Evolutionary conservation across 2,113 vertebrate genomes (phyloP).

Genomic region (Aptenodytes patagonicus): DNA sequence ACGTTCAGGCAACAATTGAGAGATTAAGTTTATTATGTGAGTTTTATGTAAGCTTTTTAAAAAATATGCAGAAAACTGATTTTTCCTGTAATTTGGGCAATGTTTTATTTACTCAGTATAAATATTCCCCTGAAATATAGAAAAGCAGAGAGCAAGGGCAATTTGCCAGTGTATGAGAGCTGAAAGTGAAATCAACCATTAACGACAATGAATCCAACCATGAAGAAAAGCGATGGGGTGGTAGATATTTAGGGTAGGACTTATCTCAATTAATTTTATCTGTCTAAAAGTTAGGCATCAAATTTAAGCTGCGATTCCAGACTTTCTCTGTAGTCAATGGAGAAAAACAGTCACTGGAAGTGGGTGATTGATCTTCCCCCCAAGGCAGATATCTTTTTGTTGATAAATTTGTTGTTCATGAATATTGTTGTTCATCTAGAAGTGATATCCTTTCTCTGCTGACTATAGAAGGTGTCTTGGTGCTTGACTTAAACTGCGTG

Average conservation of each 20-base stretch:
- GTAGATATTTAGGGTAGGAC: conserved; percentile 2
- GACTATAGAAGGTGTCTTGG: background rate
- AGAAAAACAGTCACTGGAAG: background rate
- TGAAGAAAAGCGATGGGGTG: background rate
- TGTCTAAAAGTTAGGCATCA: background rate
- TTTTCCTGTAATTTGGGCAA: background rate
- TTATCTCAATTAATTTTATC: conserved; percentile 31
- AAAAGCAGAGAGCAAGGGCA: background rate
- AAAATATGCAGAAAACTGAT: background rate
- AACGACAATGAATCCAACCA: conserved; percentile 20
- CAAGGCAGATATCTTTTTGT: background rate
- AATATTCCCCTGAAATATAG: background rate
- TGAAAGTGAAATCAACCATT: conserved; percentile 40
- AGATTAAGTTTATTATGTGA: background rate
- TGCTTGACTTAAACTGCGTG: accelerated
- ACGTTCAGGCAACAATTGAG: background rate
- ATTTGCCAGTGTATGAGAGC: background rate
- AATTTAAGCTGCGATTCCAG: background rate
- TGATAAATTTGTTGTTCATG: background rate
- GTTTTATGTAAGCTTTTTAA: background rate
- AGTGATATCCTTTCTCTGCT: background rate
- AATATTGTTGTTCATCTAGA: background rate
- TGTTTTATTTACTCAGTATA: background rate
- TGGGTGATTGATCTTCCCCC: background rate
- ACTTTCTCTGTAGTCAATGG: background rate